A percentile compares a stretch with the other conserved stretches of the same genome.
Evolutionary conservation across 2,797 vertebrate species (phyloP).

Genomic region (Chromis chromis): DNA sequence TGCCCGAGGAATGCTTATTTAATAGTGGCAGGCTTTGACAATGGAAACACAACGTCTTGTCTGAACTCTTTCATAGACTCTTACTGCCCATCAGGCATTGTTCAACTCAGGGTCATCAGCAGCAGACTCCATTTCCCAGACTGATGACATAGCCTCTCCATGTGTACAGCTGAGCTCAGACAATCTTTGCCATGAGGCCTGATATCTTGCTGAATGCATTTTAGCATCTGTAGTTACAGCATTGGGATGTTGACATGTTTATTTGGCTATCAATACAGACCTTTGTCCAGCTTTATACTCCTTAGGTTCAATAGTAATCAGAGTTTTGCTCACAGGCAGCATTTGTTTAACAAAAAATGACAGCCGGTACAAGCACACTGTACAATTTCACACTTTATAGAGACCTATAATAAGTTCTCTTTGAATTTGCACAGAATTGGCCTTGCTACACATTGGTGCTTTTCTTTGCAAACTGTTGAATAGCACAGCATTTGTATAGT

Average conservation of each 20-base stretch:
- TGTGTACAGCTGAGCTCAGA: conserved; percentile 32
- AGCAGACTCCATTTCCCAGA: conserved; percentile 36
- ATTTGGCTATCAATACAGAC: conserved; percentile 22
- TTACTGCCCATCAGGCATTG: conserved; percentile 29
- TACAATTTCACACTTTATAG: conserved; percentile 27
- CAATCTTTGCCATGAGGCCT: conserved; percentile 15
- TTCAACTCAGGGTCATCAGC: conserved; percentile 51
- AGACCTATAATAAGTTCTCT: conserved; percentile 40
- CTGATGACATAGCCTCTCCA: conserved; percentile 40
- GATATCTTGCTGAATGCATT: conserved; percentile 18
- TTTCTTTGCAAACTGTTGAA: conserved; percentile 57
- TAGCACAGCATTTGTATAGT: conserved; percentile 57
- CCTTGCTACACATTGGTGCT: conserved; percentile 29
- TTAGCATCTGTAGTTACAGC: conserved; percentile 7
- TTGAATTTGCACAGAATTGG: conserved; percentile 36
- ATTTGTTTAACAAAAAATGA: background rate
- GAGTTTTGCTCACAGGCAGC: conserved; percentile 4
- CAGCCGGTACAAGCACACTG: conserved; percentile 6
- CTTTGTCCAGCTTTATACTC: conserved; percentile 29
- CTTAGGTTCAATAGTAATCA: conserved; percentile 20
- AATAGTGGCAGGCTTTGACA: conserved; percentile 69
- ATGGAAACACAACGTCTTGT: conserved; percentile 68
- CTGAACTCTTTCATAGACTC: conserved; percentile 66
- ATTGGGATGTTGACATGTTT: conserved; percentile 20
- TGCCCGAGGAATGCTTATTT: conserved; percentile 78